Conservation (phyloP, 2,113 vertebrate genomes). For the Sturnira hondurensis region DNA sequence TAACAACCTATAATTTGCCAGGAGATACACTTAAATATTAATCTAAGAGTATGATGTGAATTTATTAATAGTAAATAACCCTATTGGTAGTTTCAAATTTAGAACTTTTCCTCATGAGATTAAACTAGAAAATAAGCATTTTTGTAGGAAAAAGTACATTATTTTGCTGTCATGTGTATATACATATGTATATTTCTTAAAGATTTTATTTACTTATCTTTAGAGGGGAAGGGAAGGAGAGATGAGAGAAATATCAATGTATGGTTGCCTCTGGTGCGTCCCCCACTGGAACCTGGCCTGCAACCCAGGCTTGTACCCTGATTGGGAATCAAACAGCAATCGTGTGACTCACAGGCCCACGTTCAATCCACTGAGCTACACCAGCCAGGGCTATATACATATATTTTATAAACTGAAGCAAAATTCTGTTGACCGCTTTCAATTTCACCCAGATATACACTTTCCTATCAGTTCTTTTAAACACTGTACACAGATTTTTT, state of each 20-base stretch:
- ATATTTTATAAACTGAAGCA: neutral
- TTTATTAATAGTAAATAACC: slow-evolving; percentile 22
- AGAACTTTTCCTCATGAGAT: slow-evolving; percentile 17
- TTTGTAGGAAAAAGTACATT: slow-evolving; percentile 21
- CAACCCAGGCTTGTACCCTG: no score
- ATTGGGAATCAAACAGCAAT: no score
- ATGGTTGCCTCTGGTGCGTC: no score
- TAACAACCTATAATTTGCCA: slow-evolving; percentile 56
- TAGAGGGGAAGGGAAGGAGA: no score
- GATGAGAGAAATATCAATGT: no score
- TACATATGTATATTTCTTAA: no score
- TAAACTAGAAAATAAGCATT: slow-evolving; percentile 60
- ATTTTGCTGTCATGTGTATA: slow-evolving; percentile 38
- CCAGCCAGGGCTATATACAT: no score
- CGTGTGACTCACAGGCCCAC: no score
- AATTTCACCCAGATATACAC: slow-evolving; percentile 14
- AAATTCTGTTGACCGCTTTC: slow-evolving; percentile 28
- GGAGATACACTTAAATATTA: slow-evolving; percentile 25
- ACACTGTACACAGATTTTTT: neutral
- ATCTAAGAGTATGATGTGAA: neutral
- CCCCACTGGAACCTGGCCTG: no score
- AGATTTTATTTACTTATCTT: no score
- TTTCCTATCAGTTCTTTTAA: slow-evolving; percentile 40
- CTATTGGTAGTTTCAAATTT: slow-evolving; percentile 64
- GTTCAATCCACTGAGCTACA: no score